A percentile compares a stretch with the other conserved stretches of the same genome.
These are phyloP conservation scores for Pachycephus smyrnensis DNA, from an alignment of 2,888 invertebrate species.

Conservation along the genomic window DNA sequence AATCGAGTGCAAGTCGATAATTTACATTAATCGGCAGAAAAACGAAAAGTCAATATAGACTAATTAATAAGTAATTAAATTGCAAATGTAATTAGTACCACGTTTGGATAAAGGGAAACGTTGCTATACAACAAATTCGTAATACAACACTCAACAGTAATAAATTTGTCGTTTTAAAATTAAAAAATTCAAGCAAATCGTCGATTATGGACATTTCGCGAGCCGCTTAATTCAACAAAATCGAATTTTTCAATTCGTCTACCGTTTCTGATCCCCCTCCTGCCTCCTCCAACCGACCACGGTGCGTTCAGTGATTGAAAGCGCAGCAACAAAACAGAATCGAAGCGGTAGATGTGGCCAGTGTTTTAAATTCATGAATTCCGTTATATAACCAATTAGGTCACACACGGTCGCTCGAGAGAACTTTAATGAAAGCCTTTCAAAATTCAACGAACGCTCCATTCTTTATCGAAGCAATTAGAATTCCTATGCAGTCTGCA, in stretches of 20 bases:
- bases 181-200: background rate
- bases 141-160: too few relatives aligned
- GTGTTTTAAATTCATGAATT: constrained; percentile 56
- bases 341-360: constrained; percentile 10
- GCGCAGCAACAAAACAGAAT: background rate
- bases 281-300: background rate
- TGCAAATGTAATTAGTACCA: too few relatives aligned
- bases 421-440: constrained; percentile 55
- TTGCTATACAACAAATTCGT: too few relatives aligned
- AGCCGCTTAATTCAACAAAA: background rate
- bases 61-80: too few relatives aligned
- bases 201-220: background rate
- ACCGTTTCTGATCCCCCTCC: background rate
- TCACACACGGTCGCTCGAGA: constrained; percentile 40
- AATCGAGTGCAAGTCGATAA: too few relatives aligned
- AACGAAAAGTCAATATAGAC: too few relatives aligned
- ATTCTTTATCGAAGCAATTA: constrained; percentile 55
- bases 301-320: constrained; percentile 10
- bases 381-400: constrained; percentile 55
- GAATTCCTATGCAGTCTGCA: constrained; percentile 28
- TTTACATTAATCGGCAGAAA: too few relatives aligned
- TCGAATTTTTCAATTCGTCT: too few relatives aligned
- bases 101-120: too few relatives aligned
- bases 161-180: background rate
- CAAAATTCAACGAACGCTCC: constrained; percentile 50